Evolutionary conservation across 2,113 vertebrate genomes (phyloP), one percentile per base, ranked within the genome.

Genomic region (Odocoileus virginianus): DNA sequence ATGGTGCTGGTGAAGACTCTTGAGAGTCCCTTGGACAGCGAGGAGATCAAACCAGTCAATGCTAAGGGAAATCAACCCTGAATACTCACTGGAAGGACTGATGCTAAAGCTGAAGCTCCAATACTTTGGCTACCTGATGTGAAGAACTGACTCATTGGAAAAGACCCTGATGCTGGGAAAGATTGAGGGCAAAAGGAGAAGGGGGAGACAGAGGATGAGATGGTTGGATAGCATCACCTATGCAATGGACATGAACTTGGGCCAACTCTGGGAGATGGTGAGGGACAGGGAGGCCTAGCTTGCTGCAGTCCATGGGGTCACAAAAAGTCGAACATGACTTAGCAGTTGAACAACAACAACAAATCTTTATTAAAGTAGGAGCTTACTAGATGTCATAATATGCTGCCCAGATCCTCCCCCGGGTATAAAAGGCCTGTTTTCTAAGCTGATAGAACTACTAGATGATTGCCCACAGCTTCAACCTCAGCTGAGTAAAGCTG

Each of bases 381-480:
- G 43, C 2, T 17, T 50, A 43, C 8, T 47, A 43, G 30, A n/a
- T 9, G 16, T 50, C 47, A 3, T 76, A 17, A 60, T 8, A 12
- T 30, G 30, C 15, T 33, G 0, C 47, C 23, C 45, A 33, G 30
- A 25, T 61, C 36, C 16, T 61, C 50, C 17, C 52, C 47, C 33
- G 55, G 9, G 33, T 15, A 23, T 9, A 25, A 36, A 58, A 43
- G 13, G 7, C 14, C 58, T 30, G 0, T 55, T 43, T 12, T 52
- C 27, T 12, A 40, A 40, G 54, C n/a, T 54, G 33, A 45, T 16
- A 64, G 28, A 52, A 47, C 81, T 76, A 0, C 30, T 36, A 10
- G 2, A 10, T 60, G 7, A 15, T 2, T 79, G 23, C 5, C 36
- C 25, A 1, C 15, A 19, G 14, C 11, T 3, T 21, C 50, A 40